These are phyloP conservation scores for Eidolon helvum DNA, from an alignment of 2,113 vertebrate genomes.

Conservation along the genomic window DNA sequence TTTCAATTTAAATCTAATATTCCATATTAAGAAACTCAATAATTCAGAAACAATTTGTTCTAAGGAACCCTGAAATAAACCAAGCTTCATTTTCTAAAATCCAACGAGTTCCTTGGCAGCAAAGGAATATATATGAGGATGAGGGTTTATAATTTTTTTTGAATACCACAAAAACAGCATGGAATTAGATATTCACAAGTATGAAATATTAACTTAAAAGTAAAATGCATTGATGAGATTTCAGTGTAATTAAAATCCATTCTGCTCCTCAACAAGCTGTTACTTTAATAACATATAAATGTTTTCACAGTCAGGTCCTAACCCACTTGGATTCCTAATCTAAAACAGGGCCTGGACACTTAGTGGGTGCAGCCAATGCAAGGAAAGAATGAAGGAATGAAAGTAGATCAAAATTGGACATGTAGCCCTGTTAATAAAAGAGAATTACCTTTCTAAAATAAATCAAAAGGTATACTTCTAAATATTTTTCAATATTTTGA, in stretches of 20 bases:
- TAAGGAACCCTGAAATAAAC: slow-evolving; percentile 7
- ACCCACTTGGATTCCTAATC: background rate
- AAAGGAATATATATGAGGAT: slow-evolving; percentile 42
- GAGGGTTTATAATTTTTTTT: slow-evolving; percentile 4
- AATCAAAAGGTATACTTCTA: slow-evolving; percentile 45
- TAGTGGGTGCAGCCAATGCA: fast-evolving
- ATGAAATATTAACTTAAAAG: background rate
- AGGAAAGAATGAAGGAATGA: background rate
- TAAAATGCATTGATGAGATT: slow-evolving; percentile 45
- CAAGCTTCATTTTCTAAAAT: slow-evolving; percentile 53
- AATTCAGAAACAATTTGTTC: slow-evolving; percentile 60
- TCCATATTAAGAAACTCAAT: slow-evolving; percentile 50
- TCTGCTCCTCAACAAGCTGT: background rate
- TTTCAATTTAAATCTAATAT: slow-evolving; percentile 67
- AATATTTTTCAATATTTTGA: background rate
- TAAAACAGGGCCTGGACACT: background rate
- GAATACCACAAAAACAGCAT: background rate
- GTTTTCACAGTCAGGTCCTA: background rate
- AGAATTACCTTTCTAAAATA: slow-evolving; percentile 2
- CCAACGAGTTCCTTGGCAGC: background rate
- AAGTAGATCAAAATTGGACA: background rate
- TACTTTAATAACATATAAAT: slow-evolving; percentile 50
- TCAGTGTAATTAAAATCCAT: slow-evolving; percentile 30
- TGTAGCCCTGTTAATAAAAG: background rate
- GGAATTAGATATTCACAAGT: slow-evolving; percentile 45